phyloP scores from a whole-genome alignment of 2,888 invertebrate species.

The Dyspetes luteomarginatus region DNA sequence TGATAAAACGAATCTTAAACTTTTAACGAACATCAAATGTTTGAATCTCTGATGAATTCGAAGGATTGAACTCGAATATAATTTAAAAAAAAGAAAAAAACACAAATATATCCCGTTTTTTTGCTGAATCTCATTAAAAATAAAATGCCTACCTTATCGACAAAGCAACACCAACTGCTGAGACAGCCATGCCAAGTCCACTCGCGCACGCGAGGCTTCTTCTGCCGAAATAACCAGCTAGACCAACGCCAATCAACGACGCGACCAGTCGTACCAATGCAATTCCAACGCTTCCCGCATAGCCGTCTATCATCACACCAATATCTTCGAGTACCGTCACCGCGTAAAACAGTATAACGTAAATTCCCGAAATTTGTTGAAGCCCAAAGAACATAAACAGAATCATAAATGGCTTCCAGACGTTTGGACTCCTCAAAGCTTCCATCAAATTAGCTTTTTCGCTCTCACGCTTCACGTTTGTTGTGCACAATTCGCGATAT shows the following conservation, averaged over 20 bases:
- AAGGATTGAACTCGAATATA: too few species aligned
- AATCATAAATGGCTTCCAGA: constrained; percentile 88
- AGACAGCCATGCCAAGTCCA: constrained; percentile 87
- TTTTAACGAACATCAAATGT: too few species aligned
- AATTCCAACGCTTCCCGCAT: constrained; percentile 88
- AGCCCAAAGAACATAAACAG: constrained; percentile 88
- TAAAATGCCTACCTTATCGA: constrained; percentile 80
- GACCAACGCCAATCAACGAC: constrained; percentile 87
- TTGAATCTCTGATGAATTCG: too few species aligned
- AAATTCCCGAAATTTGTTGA: constrained; percentile 90
- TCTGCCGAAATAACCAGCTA: constrained; percentile 87
- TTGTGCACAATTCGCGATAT: constrained; percentile 86
- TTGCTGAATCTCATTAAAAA: too few species aligned
- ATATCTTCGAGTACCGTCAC: constrained; percentile 89
- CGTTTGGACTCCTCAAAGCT: constrained; percentile 83
- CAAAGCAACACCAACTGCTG: constrained; percentile 84
- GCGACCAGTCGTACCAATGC: constrained; percentile 88
- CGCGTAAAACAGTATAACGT: constrained; percentile 89
- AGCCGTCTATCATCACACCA: constrained; percentile 87
- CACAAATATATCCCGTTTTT: too few species aligned
- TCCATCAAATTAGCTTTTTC: constrained; percentile 71
- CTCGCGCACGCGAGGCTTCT: constrained; percentile 87
- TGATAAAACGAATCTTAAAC: too few species aligned
- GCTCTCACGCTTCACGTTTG: constrained; percentile 73
- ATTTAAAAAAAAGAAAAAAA: too few species aligned